A percentile compares a stretch with the other conserved stretches of the same genome.
Evolutionary conservation across 1,140 invertebrate genomes (phyloP).

Genomic region (Temnothorax nylanderi): DNA sequence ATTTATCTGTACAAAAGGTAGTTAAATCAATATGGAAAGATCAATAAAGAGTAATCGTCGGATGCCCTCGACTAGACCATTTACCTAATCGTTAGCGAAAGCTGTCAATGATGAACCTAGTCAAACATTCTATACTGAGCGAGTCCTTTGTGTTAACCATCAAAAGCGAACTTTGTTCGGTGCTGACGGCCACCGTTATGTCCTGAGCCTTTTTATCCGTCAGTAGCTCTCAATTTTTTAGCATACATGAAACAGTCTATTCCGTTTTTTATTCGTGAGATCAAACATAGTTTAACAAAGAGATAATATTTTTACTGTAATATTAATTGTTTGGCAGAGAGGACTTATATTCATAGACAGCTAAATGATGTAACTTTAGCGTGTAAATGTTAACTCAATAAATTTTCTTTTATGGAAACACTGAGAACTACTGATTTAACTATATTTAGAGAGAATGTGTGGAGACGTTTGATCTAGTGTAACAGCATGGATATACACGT

Average conservation of each 20-base stretch:
- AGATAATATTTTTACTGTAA: background rate
- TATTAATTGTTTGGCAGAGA: background rate
- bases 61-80: background rate
- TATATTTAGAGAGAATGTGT: background rate
- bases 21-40: slow-evolving; percentile 48
- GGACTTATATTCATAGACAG: background rate
- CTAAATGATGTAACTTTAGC: background rate
- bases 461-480: background rate
- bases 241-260: background rate
- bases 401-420: background rate
- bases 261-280: background rate
- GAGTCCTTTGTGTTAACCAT: slow-evolving; percentile 54
- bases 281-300: background rate
- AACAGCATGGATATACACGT: background rate
- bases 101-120: slow-evolving; percentile 45
- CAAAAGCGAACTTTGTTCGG: slow-evolving; percentile 50
- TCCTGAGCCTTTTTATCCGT: slow-evolving; percentile 11
- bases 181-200: slow-evolving; percentile 23
- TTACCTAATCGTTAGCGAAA: slow-evolving; percentile 54
- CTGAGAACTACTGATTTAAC: slow-evolving; percentile 14
- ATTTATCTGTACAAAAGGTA: slow-evolving; percentile 22
- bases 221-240: slow-evolving; percentile 35
- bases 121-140: slow-evolving; percentile 47
- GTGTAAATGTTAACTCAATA: background rate
- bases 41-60: slow-evolving; percentile 50